Conservation (phyloP, 1,140 invertebrate species). For the Drosophila tsacasi region DNA sequence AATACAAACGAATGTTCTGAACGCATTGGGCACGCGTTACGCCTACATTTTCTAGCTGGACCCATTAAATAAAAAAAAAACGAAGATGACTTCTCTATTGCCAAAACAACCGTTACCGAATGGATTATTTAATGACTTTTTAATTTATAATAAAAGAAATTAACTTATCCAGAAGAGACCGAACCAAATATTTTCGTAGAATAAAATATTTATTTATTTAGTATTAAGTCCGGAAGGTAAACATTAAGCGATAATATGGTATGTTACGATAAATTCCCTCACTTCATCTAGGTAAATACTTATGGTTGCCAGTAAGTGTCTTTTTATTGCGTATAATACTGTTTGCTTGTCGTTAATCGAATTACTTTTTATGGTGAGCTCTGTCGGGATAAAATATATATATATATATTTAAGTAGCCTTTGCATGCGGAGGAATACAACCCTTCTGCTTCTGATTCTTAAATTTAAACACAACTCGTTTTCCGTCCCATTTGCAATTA, state of each 20-base stretch:
- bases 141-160: too few species aligned
- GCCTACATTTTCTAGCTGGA: too few species aligned
- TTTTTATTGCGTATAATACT: conserved; percentile 76
- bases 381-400: conserved; percentile 63
- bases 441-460: conserved; percentile 55
- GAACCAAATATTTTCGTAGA: conserved; percentile 14
- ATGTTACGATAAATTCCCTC: conserved; percentile 52
- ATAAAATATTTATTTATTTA: conserved; percentile 65
- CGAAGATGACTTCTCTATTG: too few species aligned
- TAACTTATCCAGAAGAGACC: too few species aligned
- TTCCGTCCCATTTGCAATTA: conserved; percentile 16
- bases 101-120: too few species aligned
- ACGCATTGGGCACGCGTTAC: too few species aligned
- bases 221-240: conserved; percentile 49
- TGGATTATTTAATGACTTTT: too few species aligned
- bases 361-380: conserved; percentile 55
- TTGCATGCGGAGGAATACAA: conserved; percentile 68
- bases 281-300: conserved; percentile 66
- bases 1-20: too few species aligned
- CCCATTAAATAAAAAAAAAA: too few species aligned
- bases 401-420: conserved; percentile 55
- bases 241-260: conserved; percentile 61
- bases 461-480: conserved; percentile 63
- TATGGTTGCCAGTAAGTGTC: conserved; percentile 59
- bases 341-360: conserved; percentile 59